Conservation (phyloP, 2,113 vertebrate species). For the Emydocephalus ijimae region DNA sequence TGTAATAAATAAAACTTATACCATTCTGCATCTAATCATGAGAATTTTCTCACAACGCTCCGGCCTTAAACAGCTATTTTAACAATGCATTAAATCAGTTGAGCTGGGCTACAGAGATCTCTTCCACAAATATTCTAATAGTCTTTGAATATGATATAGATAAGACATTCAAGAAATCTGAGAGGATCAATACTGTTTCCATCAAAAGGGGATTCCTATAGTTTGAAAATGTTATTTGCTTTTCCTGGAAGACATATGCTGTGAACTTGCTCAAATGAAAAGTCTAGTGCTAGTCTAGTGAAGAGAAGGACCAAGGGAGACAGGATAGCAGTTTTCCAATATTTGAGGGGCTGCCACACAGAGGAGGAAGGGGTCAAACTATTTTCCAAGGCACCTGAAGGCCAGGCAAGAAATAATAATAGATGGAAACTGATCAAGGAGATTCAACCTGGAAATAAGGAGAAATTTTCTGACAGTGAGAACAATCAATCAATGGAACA, state of each 20-base stretch:
- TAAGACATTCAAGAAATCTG: constrained; percentile 10
- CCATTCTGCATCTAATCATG: constrained; percentile 11
- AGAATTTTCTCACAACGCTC: not conserved
- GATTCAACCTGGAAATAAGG: no score
- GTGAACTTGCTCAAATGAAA: not conserved
- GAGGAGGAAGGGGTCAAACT: no score
- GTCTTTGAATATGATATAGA: constrained; percentile 5
- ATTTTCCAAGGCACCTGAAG: no score
- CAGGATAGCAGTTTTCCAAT: no score
- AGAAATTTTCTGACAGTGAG: no score
- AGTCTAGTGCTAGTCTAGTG: no score
- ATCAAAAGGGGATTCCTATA: not conserved
- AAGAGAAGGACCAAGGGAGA: no score
- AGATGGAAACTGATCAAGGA: no score
- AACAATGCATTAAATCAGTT: constrained; percentile 28
- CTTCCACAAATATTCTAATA: constrained; percentile 18
- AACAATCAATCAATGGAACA: no score
- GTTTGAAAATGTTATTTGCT: not conserved
- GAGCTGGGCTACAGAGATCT: constrained; percentile 19
- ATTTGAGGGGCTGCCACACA: no score
- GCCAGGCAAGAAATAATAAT: no score
- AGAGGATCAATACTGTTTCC: not conserved
- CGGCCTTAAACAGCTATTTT: not conserved
- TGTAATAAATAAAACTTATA: not conserved
- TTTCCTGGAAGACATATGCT: not conserved